Evolutionary conservation across 2,113 vertebrate genomes (phyloP).

Genomic region (Xiphorhynchus elegans): DNA sequence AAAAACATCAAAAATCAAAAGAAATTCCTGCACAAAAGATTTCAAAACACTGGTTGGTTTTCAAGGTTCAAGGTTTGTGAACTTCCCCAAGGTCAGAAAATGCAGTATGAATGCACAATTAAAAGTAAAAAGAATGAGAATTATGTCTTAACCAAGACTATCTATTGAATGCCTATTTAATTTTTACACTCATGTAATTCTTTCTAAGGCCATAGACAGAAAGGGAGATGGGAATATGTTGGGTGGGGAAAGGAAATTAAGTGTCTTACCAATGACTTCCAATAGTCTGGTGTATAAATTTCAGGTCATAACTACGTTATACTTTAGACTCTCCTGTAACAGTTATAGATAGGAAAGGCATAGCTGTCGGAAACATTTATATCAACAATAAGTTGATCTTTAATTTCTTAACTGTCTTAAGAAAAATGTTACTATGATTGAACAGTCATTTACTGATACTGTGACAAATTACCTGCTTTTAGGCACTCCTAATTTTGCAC

Average conservation of each 20-base stretch:
- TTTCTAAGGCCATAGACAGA: neutral
- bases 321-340: neutral
- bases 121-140: neutral
- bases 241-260: neutral
- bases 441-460: neutral
- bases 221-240: neutral
- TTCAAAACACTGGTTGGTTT: neutral
- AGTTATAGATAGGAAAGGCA: neutral
- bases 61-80: neutral
- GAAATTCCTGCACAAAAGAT: neutral
- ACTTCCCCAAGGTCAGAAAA: neutral
- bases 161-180: neutral
- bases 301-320: neutral
- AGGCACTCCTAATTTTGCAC: neutral
- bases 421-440: neutral
- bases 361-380: neutral
- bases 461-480: neutral
- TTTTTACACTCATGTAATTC: neutral
- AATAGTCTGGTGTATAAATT: neutral
- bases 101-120: neutral
- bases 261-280: neutral
- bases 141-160: neutral
- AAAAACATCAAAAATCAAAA: neutral
- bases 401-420: neutral
- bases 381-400: neutral